These are phyloP conservation scores for Spatulosminthurus flaviceps DNA, from an alignment of 2,888 invertebrate genomes.

Conservation along the genomic window DNA sequence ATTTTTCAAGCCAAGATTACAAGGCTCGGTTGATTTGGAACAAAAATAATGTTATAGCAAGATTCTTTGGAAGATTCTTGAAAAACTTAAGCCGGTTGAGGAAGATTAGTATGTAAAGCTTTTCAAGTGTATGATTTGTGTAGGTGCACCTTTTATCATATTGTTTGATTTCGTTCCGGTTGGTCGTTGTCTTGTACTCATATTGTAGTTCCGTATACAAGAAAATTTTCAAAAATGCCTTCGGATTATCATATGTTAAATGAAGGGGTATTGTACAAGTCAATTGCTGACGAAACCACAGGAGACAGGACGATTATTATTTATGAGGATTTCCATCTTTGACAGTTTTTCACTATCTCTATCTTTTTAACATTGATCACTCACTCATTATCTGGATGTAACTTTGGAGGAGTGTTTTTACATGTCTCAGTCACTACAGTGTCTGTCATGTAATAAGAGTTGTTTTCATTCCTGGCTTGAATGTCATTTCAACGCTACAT, in stretches of 20 bases:
- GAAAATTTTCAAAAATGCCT: neutral
- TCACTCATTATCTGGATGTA: neutral
- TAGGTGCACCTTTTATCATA: slow-evolving; percentile 22
- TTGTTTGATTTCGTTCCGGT: slow-evolving; percentile 34
- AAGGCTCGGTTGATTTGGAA: slow-evolving; percentile 36
- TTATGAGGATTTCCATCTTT: neutral
- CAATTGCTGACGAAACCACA: neutral
- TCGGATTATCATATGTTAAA: neutral
- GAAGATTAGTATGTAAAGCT: slow-evolving; percentile 20
- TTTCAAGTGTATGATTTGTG: neutral
- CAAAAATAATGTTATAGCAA: slow-evolving; percentile 11
- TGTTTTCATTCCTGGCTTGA: neutral
- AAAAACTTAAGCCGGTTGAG: slow-evolving; percentile 12
- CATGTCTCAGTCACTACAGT: neutral
- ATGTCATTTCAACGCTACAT: neutral
- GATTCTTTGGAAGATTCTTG: neutral
- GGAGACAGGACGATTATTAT: neutral
- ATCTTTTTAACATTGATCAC: neutral
- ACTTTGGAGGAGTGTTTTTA: neutral
- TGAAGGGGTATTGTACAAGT: neutral
- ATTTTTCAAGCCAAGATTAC: slow-evolving; percentile 27
- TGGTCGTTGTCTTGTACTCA: slow-evolving; percentile 4
- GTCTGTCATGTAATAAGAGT: slow-evolving; percentile 6
- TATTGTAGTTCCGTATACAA: neutral
- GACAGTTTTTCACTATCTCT: neutral